phyloP scores from a whole-genome alignment of 2,888 invertebrate species.

The Himalopsyche tibetana region DNA sequence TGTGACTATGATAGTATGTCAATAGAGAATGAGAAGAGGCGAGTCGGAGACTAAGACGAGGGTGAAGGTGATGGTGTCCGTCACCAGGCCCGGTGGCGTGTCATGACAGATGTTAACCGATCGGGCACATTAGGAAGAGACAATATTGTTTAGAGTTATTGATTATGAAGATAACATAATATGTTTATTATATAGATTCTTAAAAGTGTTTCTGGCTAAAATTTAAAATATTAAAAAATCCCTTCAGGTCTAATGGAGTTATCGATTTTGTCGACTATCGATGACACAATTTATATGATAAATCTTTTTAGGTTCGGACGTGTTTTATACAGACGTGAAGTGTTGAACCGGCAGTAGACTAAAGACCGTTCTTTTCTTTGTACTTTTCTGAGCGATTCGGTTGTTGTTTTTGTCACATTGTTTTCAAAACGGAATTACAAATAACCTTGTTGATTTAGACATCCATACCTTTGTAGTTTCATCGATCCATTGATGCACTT shows the following conservation, averaged over 20 bases:
- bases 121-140: slow-evolving; percentile 69
- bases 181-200: slow-evolving; percentile 75
- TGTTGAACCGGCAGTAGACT: slow-evolving; percentile 47
- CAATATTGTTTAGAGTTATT: slow-evolving; percentile 78
- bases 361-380: slow-evolving; percentile 11
- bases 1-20: slow-evolving; percentile 17
- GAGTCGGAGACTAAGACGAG: neutral
- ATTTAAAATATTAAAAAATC: slow-evolving; percentile 69
- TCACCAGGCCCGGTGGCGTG: slow-evolving; percentile 46
- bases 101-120: slow-evolving; percentile 43
- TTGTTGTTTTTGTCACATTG: slow-evolving; percentile 27
- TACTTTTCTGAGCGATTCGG: slow-evolving; percentile 19
- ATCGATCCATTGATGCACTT: slow-evolving; percentile 70
- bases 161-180: slow-evolving; percentile 70
- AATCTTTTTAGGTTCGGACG: slow-evolving; percentile 61
- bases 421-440: slow-evolving; percentile 31
- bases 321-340: slow-evolving; percentile 57
- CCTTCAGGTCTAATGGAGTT: slow-evolving; percentile 61
- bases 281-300: slow-evolving; percentile 56
- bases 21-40: slow-evolving; percentile 1
- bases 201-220: slow-evolving; percentile 76
- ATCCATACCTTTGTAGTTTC: slow-evolving; percentile 49
- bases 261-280: slow-evolving; percentile 60
- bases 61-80: neutral
- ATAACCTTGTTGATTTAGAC: slow-evolving; percentile 56